These are phyloP conservation scores for Rhabdornis inornatus DNA, from an alignment of 2,113 vertebrate species.

Conservation along the genomic window DNA sequence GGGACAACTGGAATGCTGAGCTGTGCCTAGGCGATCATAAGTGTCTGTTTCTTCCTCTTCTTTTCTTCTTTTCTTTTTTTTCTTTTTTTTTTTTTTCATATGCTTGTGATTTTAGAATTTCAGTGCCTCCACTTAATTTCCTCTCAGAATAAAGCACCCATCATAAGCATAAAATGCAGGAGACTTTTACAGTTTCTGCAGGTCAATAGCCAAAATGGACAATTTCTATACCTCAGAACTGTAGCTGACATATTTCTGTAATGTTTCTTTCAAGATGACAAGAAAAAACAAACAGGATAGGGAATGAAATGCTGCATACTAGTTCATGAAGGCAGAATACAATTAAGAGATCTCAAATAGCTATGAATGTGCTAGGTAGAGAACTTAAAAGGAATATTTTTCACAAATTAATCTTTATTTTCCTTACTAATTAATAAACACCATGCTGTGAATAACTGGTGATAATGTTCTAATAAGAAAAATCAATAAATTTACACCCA, in stretches of 20 bases:
- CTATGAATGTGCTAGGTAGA: constrained; percentile 12
- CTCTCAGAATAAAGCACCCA: neutral
- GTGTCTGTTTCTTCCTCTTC: neutral
- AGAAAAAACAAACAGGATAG: constrained; percentile 1
- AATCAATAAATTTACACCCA: constrained; percentile 79
- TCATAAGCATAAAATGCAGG: neutral
- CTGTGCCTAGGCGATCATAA: neutral
- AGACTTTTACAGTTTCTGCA: neutral
- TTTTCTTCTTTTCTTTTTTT: neutral
- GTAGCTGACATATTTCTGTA: neutral
- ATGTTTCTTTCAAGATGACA: neutral
- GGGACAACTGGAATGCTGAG: neutral
- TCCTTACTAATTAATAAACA: constrained; percentile 75
- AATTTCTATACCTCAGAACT: neutral
- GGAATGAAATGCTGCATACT: neutral
- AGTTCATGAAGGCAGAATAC: constrained; percentile 18
- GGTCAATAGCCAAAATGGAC: neutral
- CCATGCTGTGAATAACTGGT: constrained; percentile 74
- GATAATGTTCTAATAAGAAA: constrained; percentile 77
- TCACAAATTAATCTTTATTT: constrained; percentile 70
- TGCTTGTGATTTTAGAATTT: neutral
- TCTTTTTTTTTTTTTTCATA: accelerated
- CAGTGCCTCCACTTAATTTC: neutral
- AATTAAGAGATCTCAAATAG: constrained; percentile 26
- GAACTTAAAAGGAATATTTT: constrained; percentile 64